Percentiles rank a stretch among this genome's conserved stretches.
Conservation (phyloP, 2,797 vertebrate species). For the Paguma larvata region DNA sequence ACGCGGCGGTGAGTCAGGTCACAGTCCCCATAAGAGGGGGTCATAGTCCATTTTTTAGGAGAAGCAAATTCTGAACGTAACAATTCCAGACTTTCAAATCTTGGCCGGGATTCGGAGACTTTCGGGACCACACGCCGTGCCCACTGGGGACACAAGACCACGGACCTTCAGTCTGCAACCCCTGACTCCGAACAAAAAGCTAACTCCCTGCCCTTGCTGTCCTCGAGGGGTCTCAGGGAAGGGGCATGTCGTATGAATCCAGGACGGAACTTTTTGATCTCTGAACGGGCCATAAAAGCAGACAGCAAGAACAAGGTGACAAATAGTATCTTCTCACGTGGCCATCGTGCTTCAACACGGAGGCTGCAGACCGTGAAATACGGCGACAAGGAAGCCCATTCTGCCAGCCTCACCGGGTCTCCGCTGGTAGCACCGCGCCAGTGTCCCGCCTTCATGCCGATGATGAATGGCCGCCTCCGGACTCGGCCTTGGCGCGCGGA, state of each 20-base stretch:
- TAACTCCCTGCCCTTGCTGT: neutral
- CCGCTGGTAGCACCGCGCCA: slow-evolving; percentile 45
- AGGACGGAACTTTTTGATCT: slow-evolving; percentile 20
- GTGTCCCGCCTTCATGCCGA: neutral
- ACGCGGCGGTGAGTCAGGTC: too few relatives aligned
- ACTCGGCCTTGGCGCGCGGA: neutral
- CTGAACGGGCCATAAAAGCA: slow-evolving; percentile 67
- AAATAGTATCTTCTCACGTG: slow-evolving; percentile 28
- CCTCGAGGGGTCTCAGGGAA: neutral
- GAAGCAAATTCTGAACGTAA: neutral
- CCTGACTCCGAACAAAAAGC: neutral
- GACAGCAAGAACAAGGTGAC: slow-evolving; percentile 44
- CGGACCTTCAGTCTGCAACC: neutral
- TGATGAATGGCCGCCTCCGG: slow-evolving; percentile 28
- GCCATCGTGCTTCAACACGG: neutral
- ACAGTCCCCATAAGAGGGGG: neutral
- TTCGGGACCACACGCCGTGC: rapidly evolving
- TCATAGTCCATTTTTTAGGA: neutral
- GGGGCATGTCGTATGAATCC: neutral
- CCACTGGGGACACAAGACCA: neutral
- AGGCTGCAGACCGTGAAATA: slow-evolving; percentile 33
- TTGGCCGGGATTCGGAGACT: neutral
- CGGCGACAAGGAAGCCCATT: slow-evolving; percentile 59
- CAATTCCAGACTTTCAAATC: neutral
- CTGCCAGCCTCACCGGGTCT: slow-evolving; percentile 68